phyloP scores from a whole-genome alignment of 1,140 invertebrate genomes.

The Thaumatotibia leucotreta region DNA sequence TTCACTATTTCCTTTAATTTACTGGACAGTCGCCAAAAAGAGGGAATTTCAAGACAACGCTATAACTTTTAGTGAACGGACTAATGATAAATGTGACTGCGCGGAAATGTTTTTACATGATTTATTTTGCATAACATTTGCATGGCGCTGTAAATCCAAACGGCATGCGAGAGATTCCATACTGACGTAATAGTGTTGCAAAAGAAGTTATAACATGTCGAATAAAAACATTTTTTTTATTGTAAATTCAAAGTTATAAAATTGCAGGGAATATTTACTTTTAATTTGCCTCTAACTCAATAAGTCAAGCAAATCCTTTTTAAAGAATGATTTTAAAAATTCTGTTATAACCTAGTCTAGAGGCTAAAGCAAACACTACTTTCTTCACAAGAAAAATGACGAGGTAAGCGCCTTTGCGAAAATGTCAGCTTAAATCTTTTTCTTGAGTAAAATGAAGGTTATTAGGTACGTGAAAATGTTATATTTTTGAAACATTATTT shows the following conservation, averaged over 20 bases:
- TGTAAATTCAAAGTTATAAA: no score
- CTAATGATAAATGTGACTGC: background rate
- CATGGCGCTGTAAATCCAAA: background rate
- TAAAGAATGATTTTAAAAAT: background rate
- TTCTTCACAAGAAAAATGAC: background rate
- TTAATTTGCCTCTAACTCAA: background rate
- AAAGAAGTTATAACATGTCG: background rate
- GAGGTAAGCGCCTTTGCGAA: background rate
- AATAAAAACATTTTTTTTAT: no score
- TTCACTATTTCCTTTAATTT: conserved; percentile 12
- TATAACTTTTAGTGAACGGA: background rate
- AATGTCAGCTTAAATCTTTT: background rate
- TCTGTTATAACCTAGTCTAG: background rate
- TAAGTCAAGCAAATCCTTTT: background rate
- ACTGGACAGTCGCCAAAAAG: background rate
- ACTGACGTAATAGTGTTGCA: conserved; percentile 10
- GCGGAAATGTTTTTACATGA: background rate
- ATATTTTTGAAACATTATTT: background rate
- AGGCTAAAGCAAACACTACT: background rate
- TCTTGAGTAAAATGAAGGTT: background rate
- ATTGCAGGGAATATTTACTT: background rate
- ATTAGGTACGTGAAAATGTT: background rate
- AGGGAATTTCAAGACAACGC: conserved; percentile 11
- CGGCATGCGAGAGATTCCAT: conserved; percentile 17
- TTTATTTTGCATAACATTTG: background rate